A percentile compares a stretch with the other conserved stretches of the same genome.
Evolutionary conservation across 2,888 invertebrate genomes (phyloP).

Genomic region (Himalopsyche japonica): DNA sequence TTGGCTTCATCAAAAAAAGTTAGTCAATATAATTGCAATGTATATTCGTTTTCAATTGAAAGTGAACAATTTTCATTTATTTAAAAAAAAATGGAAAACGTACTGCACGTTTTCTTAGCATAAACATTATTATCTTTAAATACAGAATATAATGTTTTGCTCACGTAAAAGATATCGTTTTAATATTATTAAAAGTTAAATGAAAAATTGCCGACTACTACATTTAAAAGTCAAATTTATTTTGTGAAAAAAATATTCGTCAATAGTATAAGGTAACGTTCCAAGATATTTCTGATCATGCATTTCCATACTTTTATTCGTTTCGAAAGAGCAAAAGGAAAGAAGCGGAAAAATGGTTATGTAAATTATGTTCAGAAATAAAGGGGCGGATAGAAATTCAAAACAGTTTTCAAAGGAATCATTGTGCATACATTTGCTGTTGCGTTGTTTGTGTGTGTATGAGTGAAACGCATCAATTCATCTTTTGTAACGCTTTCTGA

Average conservation of each 20-base stretch:
- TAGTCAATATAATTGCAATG: no score
- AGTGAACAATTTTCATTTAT: no score
- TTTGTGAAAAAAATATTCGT: not conserved
- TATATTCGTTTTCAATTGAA: no score
- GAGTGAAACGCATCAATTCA: not conserved
- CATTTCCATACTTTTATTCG: slow-evolving; percentile 3
- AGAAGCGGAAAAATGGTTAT: not conserved
- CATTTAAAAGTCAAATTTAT: not conserved
- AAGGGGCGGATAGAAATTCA: slow-evolving; percentile 3
- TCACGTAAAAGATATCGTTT: no score
- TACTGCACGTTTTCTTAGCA: no score
- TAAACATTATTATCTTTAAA: no score
- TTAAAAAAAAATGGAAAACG: no score
- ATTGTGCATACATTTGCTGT: not conserved
- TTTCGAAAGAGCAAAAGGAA: not conserved
- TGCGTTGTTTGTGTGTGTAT: not conserved
- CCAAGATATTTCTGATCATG: not conserved
- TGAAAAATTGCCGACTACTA: not conserved
- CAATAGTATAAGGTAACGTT: not conserved
- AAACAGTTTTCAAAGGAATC: slow-evolving; percentile 6
- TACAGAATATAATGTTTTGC: no score
- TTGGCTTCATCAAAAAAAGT: no score
- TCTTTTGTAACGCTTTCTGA: not conserved
- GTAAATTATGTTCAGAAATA: slow-evolving; percentile 6
- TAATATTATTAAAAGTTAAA: not conserved